These are phyloP conservation scores for Dicyrtoma fusca DNA, from an alignment of 2,888 invertebrate genomes.

Conservation along the genomic window DNA sequence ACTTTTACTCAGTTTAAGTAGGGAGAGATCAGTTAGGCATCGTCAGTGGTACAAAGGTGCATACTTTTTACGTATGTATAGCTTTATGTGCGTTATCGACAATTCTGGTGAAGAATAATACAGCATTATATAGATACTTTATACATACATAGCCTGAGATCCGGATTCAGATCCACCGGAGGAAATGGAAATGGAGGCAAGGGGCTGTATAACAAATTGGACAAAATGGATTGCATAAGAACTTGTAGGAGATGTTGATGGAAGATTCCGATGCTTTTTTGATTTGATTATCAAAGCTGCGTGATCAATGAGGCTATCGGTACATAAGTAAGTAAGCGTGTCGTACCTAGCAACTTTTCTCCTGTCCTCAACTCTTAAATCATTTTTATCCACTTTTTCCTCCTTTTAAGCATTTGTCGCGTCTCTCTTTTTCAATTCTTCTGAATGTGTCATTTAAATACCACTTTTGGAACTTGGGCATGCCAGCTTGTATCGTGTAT, in stretches of 20 bases:
- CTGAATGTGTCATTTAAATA: too few relatives aligned
- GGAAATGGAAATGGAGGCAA: not conserved
- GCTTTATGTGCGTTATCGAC: too few relatives aligned
- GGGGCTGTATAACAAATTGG: conserved; percentile 31
- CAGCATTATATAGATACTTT: too few relatives aligned
- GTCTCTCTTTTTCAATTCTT: not conserved
- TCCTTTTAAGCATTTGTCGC: not conserved
- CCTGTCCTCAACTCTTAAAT: conserved; percentile 1
- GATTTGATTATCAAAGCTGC: conserved; percentile 34
- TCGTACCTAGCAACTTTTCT: not conserved
- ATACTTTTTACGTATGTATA: too few relatives aligned
- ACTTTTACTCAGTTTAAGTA: too few relatives aligned
- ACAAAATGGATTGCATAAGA: conserved; percentile 37
- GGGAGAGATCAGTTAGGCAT: too few relatives aligned
- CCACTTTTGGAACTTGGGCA: too few relatives aligned
- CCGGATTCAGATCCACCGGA: too few relatives aligned
- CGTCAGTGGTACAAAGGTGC: too few relatives aligned
- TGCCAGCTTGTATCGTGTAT: too few relatives aligned
- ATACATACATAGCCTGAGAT: too few relatives aligned
- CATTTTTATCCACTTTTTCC: not conserved
- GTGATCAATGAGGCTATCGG: conserved; percentile 35
- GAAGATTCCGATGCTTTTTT: conserved; percentile 41
- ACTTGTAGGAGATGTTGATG: conserved; percentile 39
- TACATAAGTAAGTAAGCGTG: not conserved
- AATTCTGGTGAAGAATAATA: too few relatives aligned